Conservation (phyloP, 2,888 invertebrate species). For the Tanytarsus gracilentus region DNA sequence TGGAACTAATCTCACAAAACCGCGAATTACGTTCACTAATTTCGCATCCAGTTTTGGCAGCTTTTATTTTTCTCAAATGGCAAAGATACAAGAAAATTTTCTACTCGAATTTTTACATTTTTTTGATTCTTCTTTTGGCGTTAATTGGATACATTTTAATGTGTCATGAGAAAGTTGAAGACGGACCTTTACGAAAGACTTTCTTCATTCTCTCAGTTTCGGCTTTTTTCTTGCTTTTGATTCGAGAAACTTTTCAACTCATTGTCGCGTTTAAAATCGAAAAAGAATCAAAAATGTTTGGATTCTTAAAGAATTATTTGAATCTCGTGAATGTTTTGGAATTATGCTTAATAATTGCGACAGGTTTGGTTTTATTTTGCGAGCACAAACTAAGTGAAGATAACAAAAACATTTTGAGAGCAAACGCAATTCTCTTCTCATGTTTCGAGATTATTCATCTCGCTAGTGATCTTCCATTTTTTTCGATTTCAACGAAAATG, state of each 20-base stretch:
- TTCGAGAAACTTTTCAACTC: too few relatives aligned
- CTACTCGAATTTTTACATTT: conserved; percentile 62
- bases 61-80: conserved; percentile 75
- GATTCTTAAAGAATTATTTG: conserved; percentile 39
- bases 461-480: conserved; percentile 60
- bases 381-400: conserved; percentile 42
- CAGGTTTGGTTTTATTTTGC: conserved; percentile 42
- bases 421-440: conserved; percentile 57
- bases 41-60: conserved; percentile 69
- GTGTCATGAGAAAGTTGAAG: too few relatives aligned
- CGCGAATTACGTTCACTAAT: conserved; percentile 59
- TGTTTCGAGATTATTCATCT: conserved; percentile 62
- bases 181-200: too few relatives aligned
- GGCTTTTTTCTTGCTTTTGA: too few relatives aligned
- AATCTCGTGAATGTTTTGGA: conserved; percentile 49
- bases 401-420: conserved; percentile 53
- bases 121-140: conserved; percentile 57
- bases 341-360: not conserved
- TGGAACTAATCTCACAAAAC: conserved; percentile 60
- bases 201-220: too few relatives aligned
- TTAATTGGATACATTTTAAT: conserved; percentile 60
- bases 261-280: too few relatives aligned
- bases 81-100: conserved; percentile 64
- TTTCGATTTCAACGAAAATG: conserved; percentile 54
- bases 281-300: not conserved